Percentiles rank a stretch among this genome's conserved stretches.
Evolutionary conservation across 2,888 invertebrate species (phyloP).

Genomic region (Drosophila testacea): DNA sequence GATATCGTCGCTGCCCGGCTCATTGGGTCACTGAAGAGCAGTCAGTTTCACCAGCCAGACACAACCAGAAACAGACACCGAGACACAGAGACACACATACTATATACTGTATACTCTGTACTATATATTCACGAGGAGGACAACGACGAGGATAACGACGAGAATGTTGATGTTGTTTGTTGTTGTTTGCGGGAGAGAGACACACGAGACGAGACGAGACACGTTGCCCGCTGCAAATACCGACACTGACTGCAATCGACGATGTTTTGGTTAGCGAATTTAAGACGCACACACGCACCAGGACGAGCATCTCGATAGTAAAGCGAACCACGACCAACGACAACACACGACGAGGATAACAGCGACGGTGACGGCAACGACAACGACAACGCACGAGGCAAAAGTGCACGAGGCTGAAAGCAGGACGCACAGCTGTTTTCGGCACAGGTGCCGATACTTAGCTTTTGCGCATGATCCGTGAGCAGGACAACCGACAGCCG

Average conservation of each 20-base stretch:
- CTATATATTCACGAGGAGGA: neutral
- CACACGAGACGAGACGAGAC: conserved; percentile 15
- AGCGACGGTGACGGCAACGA: conserved; percentile 5
- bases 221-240: conserved; percentile 76
- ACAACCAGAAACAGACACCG: conserved; percentile 12
- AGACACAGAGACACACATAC: conserved; percentile 20
- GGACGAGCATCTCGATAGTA: conserved; percentile 18
- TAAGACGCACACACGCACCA: conserved; percentile 49
- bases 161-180: neutral
- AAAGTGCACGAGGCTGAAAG: conserved; percentile 1
- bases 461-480: conserved; percentile 61
- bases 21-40: conserved; percentile 60
- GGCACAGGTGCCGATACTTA: conserved; percentile 15
- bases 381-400: conserved; percentile 23
- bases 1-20: conserved; percentile 61
- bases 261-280: conserved; percentile 66
- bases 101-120: neutral
- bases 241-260: conserved; percentile 75
- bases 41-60: conserved; percentile 32
- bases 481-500: conserved; percentile 15
- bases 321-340: conserved; percentile 32
- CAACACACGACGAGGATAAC: conserved; percentile 19
- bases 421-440: conserved; percentile 34
- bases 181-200: conserved; percentile 6
- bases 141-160: neutral